Evolutionary conservation across 2,888 invertebrate species (phyloP), one percentile per base, ranked within the genome.

Genomic region (Gymnosoma rotundatum): DNA sequence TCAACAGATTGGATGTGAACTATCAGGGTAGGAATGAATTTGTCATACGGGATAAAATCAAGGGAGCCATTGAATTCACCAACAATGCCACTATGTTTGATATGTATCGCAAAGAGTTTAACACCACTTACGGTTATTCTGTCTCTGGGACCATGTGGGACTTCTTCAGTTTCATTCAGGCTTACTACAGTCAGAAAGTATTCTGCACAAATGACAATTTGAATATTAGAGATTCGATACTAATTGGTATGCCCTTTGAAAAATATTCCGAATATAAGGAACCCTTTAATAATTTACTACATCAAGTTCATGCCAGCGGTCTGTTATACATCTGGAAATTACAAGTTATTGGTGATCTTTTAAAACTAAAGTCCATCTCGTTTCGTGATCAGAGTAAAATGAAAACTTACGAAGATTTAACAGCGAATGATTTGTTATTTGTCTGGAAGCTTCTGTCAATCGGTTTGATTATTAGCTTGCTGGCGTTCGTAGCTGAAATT

Each of bases 71-170:
- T 20, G 32, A 32, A 32, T 32, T 12, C 6, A 79, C 60, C 3
- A 8, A 45, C 16, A 75, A 72, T 10, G 52, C 45, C 10, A 56
- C 70, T 9, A 7, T 67, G 8, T 56, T 78, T 12, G 14, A 45
- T 16, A 12, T 50, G 16, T 63, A 21, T 42, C 83, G 86, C 1
- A 7, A 21, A 9, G 69, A 16, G 9, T 70, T 86, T 6, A 83
- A 87, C 12, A 81, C 70, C 0, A 54, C 84, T 7, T 72, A 80
- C 7, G 86, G 70, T 1, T 86, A 86, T 52, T 12, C 75, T 0
- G 10, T 79, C 0, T 21, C 58, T 2, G 38, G 54, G 3, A n/a
- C 56, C 4, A 2, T 67, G 18, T 87, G 86, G 86, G n/a, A 76
- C 10, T 14, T 87, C 8, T 76, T 81, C 14, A 2, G n/a, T 10